Conservation (phyloP, 2,888 invertebrate species). For the Agelastica alni region DNA sequence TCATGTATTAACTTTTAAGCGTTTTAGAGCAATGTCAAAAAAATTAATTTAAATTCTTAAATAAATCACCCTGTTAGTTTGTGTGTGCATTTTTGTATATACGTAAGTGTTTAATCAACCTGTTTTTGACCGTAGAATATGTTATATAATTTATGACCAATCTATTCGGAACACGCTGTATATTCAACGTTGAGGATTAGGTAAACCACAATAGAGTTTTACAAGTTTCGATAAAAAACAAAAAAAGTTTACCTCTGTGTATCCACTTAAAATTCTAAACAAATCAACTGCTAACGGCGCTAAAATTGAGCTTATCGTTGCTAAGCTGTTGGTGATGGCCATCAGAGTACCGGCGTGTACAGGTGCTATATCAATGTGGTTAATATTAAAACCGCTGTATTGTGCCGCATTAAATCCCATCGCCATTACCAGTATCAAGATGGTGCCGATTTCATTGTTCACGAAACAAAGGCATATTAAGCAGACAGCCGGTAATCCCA, state of each 20-base stretch:
- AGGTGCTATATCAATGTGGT: conserved; percentile 81
- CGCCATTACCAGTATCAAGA: conserved; percentile 67
- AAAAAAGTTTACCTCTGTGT: conserved; percentile 25
- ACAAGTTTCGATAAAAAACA: no score
- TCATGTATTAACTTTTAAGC: no score
- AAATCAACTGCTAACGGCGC: conserved; percentile 72
- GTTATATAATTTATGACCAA: no score
- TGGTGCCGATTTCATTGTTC: conserved; percentile 62
- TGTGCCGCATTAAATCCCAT: conserved; percentile 74
- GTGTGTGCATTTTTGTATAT: no score
- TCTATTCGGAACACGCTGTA: no score
- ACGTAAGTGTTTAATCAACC: no score
- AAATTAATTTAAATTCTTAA: no score
- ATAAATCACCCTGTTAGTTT: no score
- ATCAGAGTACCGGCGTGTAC: conserved; percentile 80
- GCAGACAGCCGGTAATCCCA: conserved; percentile 65
- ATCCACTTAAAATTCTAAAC: conserved; percentile 50
- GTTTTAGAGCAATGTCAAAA: no score
- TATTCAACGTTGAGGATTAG: no score
- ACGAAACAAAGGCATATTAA: conserved; percentile 65
- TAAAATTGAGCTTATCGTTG: conserved; percentile 74
- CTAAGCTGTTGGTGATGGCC: conserved; percentile 79
- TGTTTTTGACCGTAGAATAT: no score
- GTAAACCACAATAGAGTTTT: no score
- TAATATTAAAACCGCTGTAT: conserved; percentile 68